Evolutionary conservation across 2,888 invertebrate species (phyloP).

Genomic region (Acrocyrtus sp.): DNA sequence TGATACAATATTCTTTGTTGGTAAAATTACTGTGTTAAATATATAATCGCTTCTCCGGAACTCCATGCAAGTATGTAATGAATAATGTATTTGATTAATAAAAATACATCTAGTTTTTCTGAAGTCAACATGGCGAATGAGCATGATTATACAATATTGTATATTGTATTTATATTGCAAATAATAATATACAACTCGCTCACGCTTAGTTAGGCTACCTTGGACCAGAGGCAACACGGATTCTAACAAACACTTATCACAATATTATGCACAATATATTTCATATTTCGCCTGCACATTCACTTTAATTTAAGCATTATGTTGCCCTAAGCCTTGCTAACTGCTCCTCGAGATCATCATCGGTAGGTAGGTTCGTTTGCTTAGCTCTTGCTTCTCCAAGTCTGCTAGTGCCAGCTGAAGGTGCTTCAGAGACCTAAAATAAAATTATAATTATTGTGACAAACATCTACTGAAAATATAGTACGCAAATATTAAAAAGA

Average conservation of each 20-base stretch:
- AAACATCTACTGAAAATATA: not conserved
- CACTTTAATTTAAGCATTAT: slow-evolving; percentile 15
- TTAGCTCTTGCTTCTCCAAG: slow-evolving; percentile 69
- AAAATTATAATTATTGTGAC: not conserved
- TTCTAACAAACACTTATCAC: too few relatives aligned
- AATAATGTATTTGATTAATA: not conserved
- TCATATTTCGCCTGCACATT: not conserved
- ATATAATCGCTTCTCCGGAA: not conserved
- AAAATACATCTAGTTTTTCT: not conserved
- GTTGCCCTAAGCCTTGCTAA: slow-evolving; percentile 71
- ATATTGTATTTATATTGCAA: too few relatives aligned
- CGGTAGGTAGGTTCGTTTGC: slow-evolving; percentile 70
- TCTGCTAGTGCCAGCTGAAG: slow-evolving; percentile 74
- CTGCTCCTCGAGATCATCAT: slow-evolving; percentile 79
- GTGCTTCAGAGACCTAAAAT: slow-evolving; percentile 61
- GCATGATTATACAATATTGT: too few relatives aligned
- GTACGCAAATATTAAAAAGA: too few relatives aligned
- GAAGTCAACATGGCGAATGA: too few relatives aligned
- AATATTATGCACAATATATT: not conserved
- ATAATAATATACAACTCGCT: too few relatives aligned
- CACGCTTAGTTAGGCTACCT: too few relatives aligned
- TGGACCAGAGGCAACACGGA: too few relatives aligned
- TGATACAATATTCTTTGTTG: not conserved
- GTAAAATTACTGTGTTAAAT: not conserved
- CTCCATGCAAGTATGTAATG: not conserved